A percentile compares a stretch with the other conserved stretches of the same genome.
Conservation (phyloP, 2,113 vertebrate species). For the Tachycineta bicolor region DNA sequence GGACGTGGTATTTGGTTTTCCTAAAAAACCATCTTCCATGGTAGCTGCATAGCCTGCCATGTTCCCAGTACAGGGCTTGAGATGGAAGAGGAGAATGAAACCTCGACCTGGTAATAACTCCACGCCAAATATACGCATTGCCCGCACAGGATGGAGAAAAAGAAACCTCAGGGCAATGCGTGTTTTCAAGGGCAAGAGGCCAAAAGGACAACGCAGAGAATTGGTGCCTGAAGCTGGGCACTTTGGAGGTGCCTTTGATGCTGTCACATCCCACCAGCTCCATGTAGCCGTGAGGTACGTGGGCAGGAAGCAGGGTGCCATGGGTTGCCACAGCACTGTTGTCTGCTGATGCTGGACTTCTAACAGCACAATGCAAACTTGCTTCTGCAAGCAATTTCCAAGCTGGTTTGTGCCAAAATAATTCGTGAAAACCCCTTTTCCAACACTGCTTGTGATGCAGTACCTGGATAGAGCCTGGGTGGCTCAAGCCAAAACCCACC, state of each 20-base stretch:
- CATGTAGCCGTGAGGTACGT: accelerated
- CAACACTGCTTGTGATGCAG: accelerated
- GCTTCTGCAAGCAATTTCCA: not conserved
- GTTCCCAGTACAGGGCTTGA: not conserved
- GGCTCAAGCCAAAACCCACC: not conserved
- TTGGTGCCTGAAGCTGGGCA: accelerated
- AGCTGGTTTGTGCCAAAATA: not conserved
- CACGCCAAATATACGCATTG: accelerated
- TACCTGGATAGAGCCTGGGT: not conserved
- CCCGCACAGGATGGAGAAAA: not conserved
- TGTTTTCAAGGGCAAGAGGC: not conserved
- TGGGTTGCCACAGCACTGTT: not conserved
- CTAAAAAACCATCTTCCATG: not conserved
- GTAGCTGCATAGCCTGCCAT: not conserved
- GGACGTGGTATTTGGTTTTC: not conserved
- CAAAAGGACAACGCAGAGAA: not conserved
- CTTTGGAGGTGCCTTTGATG: not conserved
- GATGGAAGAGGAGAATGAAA: not conserved
- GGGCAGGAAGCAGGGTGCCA: not conserved
- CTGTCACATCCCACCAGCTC: not conserved
- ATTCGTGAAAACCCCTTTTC: accelerated
- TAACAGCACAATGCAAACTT: not conserved
- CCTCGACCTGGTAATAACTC: not conserved
- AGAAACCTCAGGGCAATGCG: not conserved
- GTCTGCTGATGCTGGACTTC: not conserved